Evolutionary conservation across 2,888 invertebrate genomes (phyloP), one percentile per base, ranked within the genome.

Genomic region (Xestia sexstrigata): DNA sequence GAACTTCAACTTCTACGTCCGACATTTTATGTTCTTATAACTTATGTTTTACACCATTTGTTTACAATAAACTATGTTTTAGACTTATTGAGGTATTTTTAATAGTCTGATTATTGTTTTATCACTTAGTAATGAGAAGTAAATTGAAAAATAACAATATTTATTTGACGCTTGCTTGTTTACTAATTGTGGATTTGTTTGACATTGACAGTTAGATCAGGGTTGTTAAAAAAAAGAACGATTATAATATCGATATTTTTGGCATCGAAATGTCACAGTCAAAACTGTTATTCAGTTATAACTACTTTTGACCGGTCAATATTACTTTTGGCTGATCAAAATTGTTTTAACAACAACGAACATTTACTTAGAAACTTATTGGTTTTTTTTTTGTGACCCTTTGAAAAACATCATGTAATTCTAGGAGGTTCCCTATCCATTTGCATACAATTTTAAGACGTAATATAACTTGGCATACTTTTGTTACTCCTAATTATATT

Each of bases 1-100:
- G 90, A 73, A 93, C 87, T 86, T 93, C 93, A 0, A 94, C 89
- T 88, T 96, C 96, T 11, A 78, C 92, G 81, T 96, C 96, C 0
- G 96, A 96, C 96, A 96, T 96, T 90, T 83, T 93, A 0, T 8
- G 6, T 63, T 26, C 1, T 55, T 63, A 20, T 17, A 55, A 30
- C 55, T 45, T 74, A 60, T 35, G 47, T 74, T 83, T 70, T 26
- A 55, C 42, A 70, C 45, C 13, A 35, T 42, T 62, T 6, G 62
- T 26, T 42, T 52, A 35, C 0, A 58, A 20, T n/a, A 20, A n/a
- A 52, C 30, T 66, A 63, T 42, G 20, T 39, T 20, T 52, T 63
- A 45, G 0, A 52, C 52, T 78, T 65, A 77, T 13, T 47, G 11
- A 9, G 30, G 23, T 55, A 30, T 9, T n/a, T 62, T 5, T 30